Conservation (phyloP, 2,888 invertebrate species). For the Drosophila anomalata region DNA sequence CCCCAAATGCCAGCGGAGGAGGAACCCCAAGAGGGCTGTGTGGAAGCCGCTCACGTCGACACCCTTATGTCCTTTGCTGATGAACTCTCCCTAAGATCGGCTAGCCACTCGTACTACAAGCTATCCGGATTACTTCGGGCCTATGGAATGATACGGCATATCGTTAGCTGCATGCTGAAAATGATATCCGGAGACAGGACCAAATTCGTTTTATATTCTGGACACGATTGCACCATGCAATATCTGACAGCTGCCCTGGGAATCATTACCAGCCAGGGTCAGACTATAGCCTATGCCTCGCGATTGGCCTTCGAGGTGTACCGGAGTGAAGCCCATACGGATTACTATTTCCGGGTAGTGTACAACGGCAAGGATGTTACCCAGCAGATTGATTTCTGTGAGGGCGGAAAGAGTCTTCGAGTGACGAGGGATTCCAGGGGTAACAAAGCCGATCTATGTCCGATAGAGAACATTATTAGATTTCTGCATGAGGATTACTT, state of each 20-base stretch:
- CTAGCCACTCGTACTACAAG: constrained; percentile 86
- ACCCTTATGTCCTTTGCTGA: constrained; percentile 92
- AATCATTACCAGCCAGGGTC: constrained; percentile 81
- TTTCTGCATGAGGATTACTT: constrained; percentile 96
- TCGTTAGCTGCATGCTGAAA: constrained; percentile 91
- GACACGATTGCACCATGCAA: constrained; percentile 95
- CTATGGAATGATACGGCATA: constrained; percentile 92
- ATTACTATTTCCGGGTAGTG: constrained; percentile 92
- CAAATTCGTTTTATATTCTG: constrained; percentile 92
- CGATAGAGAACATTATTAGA: constrained; percentile 93
- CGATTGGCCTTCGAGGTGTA: constrained; percentile 95
- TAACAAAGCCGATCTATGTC: constrained; percentile 88
- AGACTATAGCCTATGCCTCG: constrained; percentile 92
- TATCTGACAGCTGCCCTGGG: constrained; percentile 93
- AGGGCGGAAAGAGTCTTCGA: constrained; percentile 85
- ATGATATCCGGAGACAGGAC: constrained; percentile 91
- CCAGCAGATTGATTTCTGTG: constrained; percentile 91
- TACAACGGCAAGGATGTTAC: constrained; percentile 95
- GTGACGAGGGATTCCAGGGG: constrained; percentile 84
- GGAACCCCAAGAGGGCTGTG: constrained; percentile 84
- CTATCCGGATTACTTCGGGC: constrained; percentile 89
- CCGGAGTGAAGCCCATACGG: constrained; percentile 87
- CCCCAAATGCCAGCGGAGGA: constrained; percentile 18
- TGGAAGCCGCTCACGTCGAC: constrained; percentile 89
- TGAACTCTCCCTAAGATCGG: constrained; percentile 89